Evolutionary conservation across 2,113 vertebrate species (phyloP).

Genomic region (Misgurnus mizolepis): DNA sequence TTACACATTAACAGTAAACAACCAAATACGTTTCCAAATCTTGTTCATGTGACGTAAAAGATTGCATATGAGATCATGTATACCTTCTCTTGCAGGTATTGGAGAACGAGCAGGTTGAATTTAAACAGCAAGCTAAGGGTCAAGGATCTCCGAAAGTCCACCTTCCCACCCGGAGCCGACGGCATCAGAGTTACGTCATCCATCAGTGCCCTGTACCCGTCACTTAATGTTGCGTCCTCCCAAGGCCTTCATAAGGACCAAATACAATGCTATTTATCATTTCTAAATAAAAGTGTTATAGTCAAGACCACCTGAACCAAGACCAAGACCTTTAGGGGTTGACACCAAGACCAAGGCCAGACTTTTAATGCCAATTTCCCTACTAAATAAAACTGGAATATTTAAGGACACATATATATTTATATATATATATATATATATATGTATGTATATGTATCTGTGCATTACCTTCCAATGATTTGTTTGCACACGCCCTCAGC

Average conservation of each 20-base stretch:
- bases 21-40: too few species aligned
- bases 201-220: conserved; percentile 79
- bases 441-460: neutral
- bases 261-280: neutral
- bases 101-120: conserved; percentile 83
- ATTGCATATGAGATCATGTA: neutral
- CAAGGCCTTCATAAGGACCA: conserved; percentile 67
- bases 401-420: too few species aligned
- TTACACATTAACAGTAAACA: neutral
- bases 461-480: conserved; percentile 71
- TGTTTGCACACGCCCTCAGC: conserved; percentile 71
- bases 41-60: neutral
- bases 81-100: conserved; percentile 71
- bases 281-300: too few species aligned
- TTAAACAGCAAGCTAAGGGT: conserved; percentile 87
- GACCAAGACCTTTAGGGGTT: too few species aligned
- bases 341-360: too few species aligned
- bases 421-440: too few species aligned
- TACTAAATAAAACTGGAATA: too few species aligned
- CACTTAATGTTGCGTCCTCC: conserved; percentile 78
- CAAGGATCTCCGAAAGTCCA: conserved; percentile 82
- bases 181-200: conserved; percentile 76
- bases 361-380: too few species aligned
- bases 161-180: conserved; percentile 73
- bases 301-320: too few species aligned